Conservation (phyloP, 2,888 invertebrate species). For the Ethmia dodecea region DNA sequence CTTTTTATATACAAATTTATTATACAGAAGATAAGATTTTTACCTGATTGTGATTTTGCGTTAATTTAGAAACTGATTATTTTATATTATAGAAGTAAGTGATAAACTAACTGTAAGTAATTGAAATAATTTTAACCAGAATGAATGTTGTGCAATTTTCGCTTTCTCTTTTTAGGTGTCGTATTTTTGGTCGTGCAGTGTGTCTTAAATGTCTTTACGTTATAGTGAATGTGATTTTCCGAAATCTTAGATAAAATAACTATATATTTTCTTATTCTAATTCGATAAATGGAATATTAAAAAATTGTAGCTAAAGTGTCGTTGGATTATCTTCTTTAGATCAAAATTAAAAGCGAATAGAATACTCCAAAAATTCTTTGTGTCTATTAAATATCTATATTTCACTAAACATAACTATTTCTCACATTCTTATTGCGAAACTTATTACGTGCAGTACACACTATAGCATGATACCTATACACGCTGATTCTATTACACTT, state of each 20-base stretch:
- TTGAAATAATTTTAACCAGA: constrained; percentile 29
- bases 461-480: constrained; percentile 32
- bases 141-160: constrained; percentile 61
- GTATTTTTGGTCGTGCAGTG: constrained; percentile 57
- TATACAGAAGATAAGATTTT: constrained; percentile 62
- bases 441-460: constrained; percentile 34
- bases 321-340: constrained; percentile 33
- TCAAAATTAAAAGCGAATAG: constrained; percentile 18
- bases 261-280: constrained; percentile 20
- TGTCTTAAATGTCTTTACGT: constrained; percentile 51
- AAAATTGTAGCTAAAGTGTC: constrained; percentile 32
- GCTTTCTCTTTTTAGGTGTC: constrained; percentile 65
- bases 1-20: constrained; percentile 44
- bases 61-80: constrained; percentile 47
- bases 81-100: constrained; percentile 47
- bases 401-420: constrained; percentile 18
- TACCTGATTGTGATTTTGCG: constrained; percentile 62
- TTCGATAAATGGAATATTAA: constrained; percentile 24
- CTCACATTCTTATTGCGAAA: constrained; percentile 23
- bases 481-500: constrained; percentile 33
- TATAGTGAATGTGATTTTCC: constrained; percentile 58
- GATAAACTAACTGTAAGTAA: constrained; percentile 31
- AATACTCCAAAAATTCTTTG: constrained; percentile 27
- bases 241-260: constrained; percentile 43
- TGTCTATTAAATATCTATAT: constrained; percentile 24